Percentiles rank a stretch among this genome's conserved stretches.
These are phyloP conservation scores for Porites cylindrica DNA, from an alignment of 92 coral and sea anemone genomes.

Conservation along the genomic window DNA sequence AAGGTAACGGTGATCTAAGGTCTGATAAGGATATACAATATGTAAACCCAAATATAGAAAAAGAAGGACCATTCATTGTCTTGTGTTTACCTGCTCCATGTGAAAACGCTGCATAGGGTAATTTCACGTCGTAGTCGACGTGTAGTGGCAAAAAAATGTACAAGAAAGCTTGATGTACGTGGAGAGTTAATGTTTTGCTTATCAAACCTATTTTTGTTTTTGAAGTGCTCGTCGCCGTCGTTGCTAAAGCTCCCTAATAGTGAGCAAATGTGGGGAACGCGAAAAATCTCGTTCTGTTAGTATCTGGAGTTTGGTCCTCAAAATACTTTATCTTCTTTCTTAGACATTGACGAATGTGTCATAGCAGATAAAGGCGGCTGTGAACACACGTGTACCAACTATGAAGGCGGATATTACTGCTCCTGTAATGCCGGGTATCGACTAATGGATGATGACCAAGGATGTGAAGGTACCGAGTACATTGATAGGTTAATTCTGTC, in stretches of 20 bases:
- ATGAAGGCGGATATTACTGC: conserved; percentile 91
- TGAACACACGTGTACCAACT: conserved; percentile 81
- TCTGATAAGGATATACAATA: too few species aligned
- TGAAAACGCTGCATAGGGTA: too few species aligned
- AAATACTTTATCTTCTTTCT: not conserved
- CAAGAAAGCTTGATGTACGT: too few species aligned
- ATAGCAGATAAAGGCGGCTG: conserved; percentile 79
- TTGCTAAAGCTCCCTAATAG: not conserved
- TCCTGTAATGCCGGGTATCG: conserved; percentile 87
- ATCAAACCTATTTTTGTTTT: too few species aligned
- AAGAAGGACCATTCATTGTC: too few species aligned
- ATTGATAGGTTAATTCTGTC: not conserved
- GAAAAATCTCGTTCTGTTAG: not conserved
- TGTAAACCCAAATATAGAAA: too few species aligned
- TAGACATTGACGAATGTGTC: conserved; percentile 92
- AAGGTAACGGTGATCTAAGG: conserved; percentile 56
- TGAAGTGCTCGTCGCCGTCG: too few species aligned
- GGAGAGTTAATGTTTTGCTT: too few species aligned
- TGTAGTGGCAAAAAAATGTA: too few species aligned
- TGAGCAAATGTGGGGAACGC: too few species aligned
- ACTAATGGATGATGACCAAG: conserved; percentile 83
- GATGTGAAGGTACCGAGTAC: conserved; percentile 86
- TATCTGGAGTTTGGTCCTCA: not conserved
- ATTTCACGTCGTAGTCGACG: too few species aligned
- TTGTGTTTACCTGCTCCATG: too few species aligned